phyloP scores from a whole-genome alignment of 2,888 invertebrate species.

The Thera obeliscata region DNA sequence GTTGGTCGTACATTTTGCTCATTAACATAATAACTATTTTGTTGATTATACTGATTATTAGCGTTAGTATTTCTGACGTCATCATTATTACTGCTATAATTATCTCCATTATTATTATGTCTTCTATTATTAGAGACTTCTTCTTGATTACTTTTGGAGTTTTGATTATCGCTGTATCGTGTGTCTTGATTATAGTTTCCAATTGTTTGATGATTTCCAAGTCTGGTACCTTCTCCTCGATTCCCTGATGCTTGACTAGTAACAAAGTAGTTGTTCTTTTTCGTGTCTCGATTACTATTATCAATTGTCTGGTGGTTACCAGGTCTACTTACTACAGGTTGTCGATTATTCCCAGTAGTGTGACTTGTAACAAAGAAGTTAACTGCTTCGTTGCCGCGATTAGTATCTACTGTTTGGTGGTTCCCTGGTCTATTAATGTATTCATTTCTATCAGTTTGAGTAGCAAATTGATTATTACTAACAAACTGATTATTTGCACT shows the following conservation, averaged over 20 bases:
- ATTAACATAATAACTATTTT: constrained; percentile 19
- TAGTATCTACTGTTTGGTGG: constrained; percentile 15
- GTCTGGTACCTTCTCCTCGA: constrained; percentile 3
- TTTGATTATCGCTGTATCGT: constrained; percentile 13
- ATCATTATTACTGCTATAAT: constrained; percentile 11
- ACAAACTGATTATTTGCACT: neutral
- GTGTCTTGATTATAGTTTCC: constrained; percentile 4
- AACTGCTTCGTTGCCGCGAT: neutral
- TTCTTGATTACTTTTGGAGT: constrained; percentile 17
- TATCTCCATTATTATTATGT: constrained; percentile 9
- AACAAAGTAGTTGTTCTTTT: constrained; percentile 17
- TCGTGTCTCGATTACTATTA: constrained; percentile 8
- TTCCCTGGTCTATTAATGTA: constrained; percentile 10
- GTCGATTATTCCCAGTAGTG: constrained; percentile 7
- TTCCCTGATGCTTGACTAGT: constrained; percentile 23
- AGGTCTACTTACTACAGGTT: constrained; percentile 8
- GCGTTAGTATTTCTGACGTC: constrained; percentile 8
- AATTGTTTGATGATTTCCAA: constrained; percentile 26
- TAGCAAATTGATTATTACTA: constrained; percentile 2
- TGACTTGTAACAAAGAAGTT: constrained; percentile 19
- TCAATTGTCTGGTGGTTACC: constrained; percentile 27
- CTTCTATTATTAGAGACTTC: neutral
- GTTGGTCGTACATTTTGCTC: constrained; percentile 9
- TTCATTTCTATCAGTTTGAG: neutral
- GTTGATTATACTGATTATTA: constrained; percentile 17